Conservation (phyloP, 2,888 invertebrate genomes). For the Ornithoptera alexandrae region DNA sequence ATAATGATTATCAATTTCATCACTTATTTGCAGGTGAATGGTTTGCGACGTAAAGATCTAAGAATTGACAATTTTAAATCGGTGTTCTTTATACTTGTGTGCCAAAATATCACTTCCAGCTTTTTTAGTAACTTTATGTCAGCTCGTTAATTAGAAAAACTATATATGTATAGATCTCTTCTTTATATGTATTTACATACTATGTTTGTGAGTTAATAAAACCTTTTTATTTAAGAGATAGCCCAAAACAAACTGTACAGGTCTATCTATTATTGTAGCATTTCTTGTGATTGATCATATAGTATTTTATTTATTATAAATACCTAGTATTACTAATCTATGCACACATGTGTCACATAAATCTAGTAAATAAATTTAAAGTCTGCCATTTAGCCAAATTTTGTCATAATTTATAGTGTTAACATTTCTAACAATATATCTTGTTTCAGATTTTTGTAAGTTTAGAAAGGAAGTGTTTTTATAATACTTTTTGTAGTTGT, state of each 20-base stretch:
- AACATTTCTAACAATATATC: slow-evolving; percentile 19
- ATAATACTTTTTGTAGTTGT: slow-evolving; percentile 10
- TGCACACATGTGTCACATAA: not conserved
- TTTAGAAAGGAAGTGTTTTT: slow-evolving; percentile 13
- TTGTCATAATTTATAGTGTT: slow-evolving; percentile 30
- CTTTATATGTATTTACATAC: not conserved
- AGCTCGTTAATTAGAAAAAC: not conserved
- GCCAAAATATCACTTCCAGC: slow-evolving; percentile 35
- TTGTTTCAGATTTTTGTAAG: slow-evolving; percentile 6
- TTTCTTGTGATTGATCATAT: not conserved
- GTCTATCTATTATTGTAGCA: not conserved
- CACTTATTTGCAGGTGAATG: not conserved
- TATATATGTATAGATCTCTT: not conserved
- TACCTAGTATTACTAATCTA: not conserved
- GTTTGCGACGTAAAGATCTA: slow-evolving; percentile 8
- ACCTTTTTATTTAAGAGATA: not conserved
- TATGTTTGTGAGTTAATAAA: not conserved
- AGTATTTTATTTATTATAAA: not conserved
- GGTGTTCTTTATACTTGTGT: slow-evolving; percentile 33
- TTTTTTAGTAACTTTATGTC: slow-evolving; percentile 12
- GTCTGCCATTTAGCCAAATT: slow-evolving; percentile 35
- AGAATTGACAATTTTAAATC: slow-evolving; percentile 19
- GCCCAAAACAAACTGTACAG: not conserved
- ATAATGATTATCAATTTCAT: not conserved
- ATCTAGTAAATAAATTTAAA: slow-evolving; percentile 6